Conservation (phyloP, 2,113 vertebrate genomes). For the Tringa solitaria region DNA sequence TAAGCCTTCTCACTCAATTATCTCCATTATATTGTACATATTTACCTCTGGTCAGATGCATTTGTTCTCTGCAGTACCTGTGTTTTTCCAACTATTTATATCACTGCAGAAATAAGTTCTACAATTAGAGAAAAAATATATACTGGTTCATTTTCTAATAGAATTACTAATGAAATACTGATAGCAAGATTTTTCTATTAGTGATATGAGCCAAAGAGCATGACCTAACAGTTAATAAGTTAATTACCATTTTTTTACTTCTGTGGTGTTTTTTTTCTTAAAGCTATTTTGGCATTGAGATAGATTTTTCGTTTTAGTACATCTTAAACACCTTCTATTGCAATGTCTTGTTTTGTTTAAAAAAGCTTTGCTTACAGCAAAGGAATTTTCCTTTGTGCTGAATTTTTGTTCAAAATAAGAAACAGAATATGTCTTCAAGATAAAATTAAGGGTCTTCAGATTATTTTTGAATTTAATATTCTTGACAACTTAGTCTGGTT, state of each 20-base stretch:
- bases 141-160: background rate
- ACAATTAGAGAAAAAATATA: background rate
- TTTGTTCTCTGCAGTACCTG: background rate
- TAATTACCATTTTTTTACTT: background rate
- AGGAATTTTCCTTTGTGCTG: background rate
- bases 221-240: background rate
- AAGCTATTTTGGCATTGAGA: background rate
- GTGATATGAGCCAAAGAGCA: background rate
- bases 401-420: slow-evolving; percentile 1
- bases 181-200: background rate
- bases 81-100: background rate
- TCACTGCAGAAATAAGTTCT: background rate
- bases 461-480: background rate
- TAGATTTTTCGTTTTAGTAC: background rate
- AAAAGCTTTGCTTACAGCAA: background rate
- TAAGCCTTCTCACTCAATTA: background rate
- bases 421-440: background rate
- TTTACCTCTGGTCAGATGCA: background rate
- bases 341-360: background rate
- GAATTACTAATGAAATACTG: background rate
- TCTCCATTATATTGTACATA: background rate
- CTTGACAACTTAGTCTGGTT: background rate
- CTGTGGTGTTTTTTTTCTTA: background rate
- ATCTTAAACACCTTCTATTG: background rate
- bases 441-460: background rate